phyloP scores from a whole-genome alignment of 2,113 vertebrate species.

The Notarius quadriscutis region DNA sequence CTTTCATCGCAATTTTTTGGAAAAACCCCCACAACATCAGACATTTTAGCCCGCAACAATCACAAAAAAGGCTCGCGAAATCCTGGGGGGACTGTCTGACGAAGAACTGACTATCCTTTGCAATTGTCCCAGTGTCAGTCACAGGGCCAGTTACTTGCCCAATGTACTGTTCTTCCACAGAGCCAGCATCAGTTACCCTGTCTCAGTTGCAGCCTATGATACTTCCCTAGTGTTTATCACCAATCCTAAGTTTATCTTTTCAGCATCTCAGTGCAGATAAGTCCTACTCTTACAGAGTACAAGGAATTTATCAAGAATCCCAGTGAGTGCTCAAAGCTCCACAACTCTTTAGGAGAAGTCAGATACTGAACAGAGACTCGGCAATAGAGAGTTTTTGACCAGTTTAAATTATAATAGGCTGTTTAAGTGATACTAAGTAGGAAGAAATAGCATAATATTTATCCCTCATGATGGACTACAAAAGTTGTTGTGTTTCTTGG shows the following conservation, averaged over 20 bases:
- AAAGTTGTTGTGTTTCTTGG: slow-evolving; percentile 17
- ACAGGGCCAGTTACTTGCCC: background rate
- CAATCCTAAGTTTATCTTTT: background rate
- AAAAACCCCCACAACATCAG: no score
- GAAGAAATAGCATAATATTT: background rate
- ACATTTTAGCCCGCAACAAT: no score
- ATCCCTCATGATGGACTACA: background rate
- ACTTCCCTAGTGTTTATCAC: background rate
- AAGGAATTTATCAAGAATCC: background rate
- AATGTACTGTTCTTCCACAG: background rate
- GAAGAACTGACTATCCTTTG: background rate
- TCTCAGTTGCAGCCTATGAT: background rate
- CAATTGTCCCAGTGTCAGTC: background rate
- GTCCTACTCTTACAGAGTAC: background rate
- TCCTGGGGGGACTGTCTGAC: background rate
- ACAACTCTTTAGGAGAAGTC: background rate
- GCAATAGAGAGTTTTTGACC: background rate
- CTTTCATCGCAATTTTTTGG: no score
- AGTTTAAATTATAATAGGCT: background rate
- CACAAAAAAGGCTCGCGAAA: no score
- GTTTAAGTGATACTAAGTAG: background rate
- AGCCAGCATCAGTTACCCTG: background rate
- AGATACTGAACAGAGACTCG: background rate
- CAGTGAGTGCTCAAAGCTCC: background rate
- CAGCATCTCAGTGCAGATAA: background rate